phyloP scores from a whole-genome alignment of 2,888 invertebrate species.

The Zhuqinia jingwanae region DNA sequence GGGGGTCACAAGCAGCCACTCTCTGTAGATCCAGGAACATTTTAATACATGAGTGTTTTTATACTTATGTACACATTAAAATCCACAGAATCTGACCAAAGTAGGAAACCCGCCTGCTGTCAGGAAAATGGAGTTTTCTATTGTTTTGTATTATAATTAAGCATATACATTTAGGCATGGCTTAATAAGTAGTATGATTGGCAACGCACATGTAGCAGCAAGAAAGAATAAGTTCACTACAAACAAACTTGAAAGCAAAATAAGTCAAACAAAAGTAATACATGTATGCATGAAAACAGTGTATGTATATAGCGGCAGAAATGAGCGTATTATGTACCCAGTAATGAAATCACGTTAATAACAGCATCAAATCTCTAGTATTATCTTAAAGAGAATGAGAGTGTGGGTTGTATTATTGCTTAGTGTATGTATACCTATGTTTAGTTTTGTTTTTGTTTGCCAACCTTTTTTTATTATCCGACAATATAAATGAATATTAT shows the following conservation, averaged over 20 bases:
- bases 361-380: not conserved
- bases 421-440: not conserved
- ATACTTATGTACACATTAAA: constrained; percentile 9
- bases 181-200: constrained; percentile 56
- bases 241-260: not conserved
- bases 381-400: not conserved
- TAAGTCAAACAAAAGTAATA: not conserved
- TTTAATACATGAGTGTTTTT: no score
- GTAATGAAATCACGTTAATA: constrained; percentile 53
- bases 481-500: constrained; percentile 45
- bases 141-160: constrained; percentile 65
- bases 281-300: not conserved
- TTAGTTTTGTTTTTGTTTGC: constrained; percentile 12
- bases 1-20: no score
- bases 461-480: constrained; percentile 53
- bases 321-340: constrained; percentile 40
- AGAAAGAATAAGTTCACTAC: not conserved
- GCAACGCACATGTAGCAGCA: constrained; percentile 11
- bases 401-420: no score
- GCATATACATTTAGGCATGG: constrained; percentile 57
- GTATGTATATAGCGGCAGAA: not conserved
- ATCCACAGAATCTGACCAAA: constrained; percentile 1
- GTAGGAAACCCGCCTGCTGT: constrained; percentile 66
- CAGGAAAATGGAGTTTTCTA: constrained; percentile 60
- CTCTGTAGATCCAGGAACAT: no score